These are phyloP conservation scores for Hermetia illucens DNA, from an alignment of 1,140 invertebrate genomes.

Conservation along the genomic window DNA sequence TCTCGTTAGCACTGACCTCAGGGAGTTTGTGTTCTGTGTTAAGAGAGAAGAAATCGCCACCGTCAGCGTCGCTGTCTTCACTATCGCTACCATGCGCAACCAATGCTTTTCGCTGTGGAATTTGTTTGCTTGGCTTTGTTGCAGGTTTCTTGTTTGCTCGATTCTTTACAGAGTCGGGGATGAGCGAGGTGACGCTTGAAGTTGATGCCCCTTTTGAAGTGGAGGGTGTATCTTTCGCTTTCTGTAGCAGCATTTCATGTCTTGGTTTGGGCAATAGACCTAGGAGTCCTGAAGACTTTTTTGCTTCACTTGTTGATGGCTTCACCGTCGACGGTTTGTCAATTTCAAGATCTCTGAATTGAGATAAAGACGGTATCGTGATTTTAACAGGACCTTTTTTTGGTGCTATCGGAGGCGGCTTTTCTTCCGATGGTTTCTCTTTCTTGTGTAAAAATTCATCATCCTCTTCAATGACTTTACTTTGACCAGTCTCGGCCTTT, in stretches of 20 bases:
- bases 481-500: neutral
- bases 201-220: neutral
- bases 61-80: slow-evolving; percentile 28
- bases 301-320: slow-evolving; percentile 13
- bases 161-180: slow-evolving; percentile 22
- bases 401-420: slow-evolving; percentile 6
- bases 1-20: slow-evolving; percentile 22
- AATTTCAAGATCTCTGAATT: slow-evolving; percentile 38
- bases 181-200: slow-evolving; percentile 15
- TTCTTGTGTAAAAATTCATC: slow-evolving; percentile 45
- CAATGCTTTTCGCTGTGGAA: neutral
- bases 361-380: slow-evolving; percentile 26
- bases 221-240: slow-evolving; percentile 7
- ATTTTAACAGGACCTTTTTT: slow-evolving; percentile 24
- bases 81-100: slow-evolving; percentile 26
- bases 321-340: slow-evolving; percentile 21
- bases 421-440: slow-evolving; percentile 19
- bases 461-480: slow-evolving; percentile 33
- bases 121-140: slow-evolving; percentile 6
- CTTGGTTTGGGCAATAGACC: slow-evolving; percentile 38
- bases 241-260: slow-evolving; percentile 22
- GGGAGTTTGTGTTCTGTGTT: slow-evolving; percentile 26
- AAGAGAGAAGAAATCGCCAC: slow-evolving; percentile 38
- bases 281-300: slow-evolving; percentile 31
- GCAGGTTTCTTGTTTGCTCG: slow-evolving; percentile 7